Conservation (phyloP, 2,113 vertebrate species). For the Dendrocopos noguchii region DNA sequence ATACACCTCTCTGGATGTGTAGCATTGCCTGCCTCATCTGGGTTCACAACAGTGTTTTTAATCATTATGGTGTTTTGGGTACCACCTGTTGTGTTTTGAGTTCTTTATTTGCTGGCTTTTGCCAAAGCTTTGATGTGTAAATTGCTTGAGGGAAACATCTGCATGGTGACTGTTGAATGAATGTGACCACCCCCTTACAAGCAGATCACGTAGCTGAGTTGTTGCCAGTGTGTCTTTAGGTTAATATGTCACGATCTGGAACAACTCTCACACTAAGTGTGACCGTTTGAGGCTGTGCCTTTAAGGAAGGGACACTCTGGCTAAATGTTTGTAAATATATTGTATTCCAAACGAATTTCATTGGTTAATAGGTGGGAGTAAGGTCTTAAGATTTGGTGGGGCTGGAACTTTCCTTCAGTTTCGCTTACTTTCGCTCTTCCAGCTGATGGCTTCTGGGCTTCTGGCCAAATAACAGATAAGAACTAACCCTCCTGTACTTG, state of each 20-base stretch:
- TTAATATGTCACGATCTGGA: not conserved
- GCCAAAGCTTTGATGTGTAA: not conserved
- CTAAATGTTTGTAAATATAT: too few relatives aligned
- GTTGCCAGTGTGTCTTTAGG: not conserved
- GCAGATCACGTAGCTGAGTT: not conserved
- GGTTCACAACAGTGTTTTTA: fast-evolving
- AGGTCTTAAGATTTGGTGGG: too few relatives aligned
- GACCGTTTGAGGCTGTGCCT: too few relatives aligned
- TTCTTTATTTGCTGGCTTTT: not conserved
- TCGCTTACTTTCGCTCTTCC: too few relatives aligned
- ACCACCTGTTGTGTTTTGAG: not conserved
- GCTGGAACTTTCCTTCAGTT: too few relatives aligned
- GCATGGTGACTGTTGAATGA: fast-evolving
- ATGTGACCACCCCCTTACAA: not conserved
- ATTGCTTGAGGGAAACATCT: not conserved
- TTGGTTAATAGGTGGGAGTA: too few relatives aligned
- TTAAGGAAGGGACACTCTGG: too few relatives aligned
- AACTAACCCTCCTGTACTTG: too few relatives aligned
- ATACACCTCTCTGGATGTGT: fast-evolving
- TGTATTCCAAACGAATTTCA: too few relatives aligned
- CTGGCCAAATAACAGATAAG: too few relatives aligned
- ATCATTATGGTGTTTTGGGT: not conserved
- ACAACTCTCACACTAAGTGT: not conserved
- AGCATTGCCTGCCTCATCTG: not conserved
- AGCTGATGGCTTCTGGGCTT: too few relatives aligned